Evolutionary conservation across 2,888 invertebrate genomes (phyloP).

Genomic region (Thyatira batis): DNA sequence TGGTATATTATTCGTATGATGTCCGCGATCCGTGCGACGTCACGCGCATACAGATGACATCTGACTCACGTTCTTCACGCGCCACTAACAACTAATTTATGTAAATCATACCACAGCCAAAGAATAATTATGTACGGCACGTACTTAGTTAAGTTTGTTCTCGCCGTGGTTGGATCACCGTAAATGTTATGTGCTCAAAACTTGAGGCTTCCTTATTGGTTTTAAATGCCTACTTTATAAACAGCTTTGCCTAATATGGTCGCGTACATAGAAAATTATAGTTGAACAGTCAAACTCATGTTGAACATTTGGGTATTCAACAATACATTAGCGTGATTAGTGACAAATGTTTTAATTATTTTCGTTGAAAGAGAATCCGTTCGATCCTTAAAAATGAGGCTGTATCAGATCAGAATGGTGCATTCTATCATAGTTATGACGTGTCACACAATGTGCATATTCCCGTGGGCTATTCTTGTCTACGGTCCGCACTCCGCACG

Average conservation of each 20-base stretch:
- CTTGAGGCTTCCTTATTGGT: slow-evolving; percentile 26
- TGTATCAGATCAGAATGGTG: neutral
- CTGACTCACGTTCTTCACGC: slow-evolving; percentile 78
- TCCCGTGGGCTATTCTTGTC: slow-evolving; percentile 1
- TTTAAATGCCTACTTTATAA: neutral
- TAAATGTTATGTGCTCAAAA: slow-evolving; percentile 30
- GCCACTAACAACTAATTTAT: slow-evolving; percentile 77
- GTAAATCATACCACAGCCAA: slow-evolving; percentile 61
- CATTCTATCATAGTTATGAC: neutral
- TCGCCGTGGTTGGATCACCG: slow-evolving; percentile 34
- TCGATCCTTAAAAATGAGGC: neutral
- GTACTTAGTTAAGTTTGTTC: slow-evolving; percentile 59
- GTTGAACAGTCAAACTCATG: neutral
- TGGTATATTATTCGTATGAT: slow-evolving; percentile 2
- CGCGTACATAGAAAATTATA: neutral
- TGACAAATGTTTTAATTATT: neutral
- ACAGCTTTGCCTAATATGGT: neutral
- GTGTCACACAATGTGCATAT: slow-evolving; percentile 1
- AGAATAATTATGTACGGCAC: slow-evolving; percentile 68
- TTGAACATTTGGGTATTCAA: neutral
- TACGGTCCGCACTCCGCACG: neutral
- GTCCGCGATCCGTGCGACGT: slow-evolving; percentile 35
- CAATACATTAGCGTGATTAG: neutral
- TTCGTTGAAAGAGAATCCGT: neutral
- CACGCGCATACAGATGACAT: slow-evolving; percentile 49